Base-by-base conservation (phyloP, 92 coral and sea anemone genomes). In the Epizoanthus ramosus region DNA sequence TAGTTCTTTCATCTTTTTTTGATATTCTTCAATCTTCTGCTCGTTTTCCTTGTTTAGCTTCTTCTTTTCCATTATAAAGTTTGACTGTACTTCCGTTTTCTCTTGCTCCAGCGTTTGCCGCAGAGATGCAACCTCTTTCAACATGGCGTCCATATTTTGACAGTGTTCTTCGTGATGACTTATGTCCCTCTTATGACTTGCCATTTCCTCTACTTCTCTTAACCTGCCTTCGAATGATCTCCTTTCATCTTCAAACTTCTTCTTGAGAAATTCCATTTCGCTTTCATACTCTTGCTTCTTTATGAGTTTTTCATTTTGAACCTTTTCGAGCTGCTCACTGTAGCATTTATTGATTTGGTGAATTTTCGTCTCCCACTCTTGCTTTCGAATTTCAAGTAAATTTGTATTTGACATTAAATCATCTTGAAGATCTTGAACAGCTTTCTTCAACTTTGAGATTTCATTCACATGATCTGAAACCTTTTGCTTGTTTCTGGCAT, bases 281-380 rank as follows among this genome's bases (percentile, higher is more conserved):
- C 24, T 53, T 56, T 74, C 79, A 31, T 53, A 56, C 18, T 63
- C 2, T 31, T 16, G 25, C 12, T 35, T 74, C 17, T 1, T 56
- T 14, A 39, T 23, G 5, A 15, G 64, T 0, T 53, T 74, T 54
- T 74, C 59, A 17, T 74, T 39, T 18, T 74, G 64, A 74, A 21
- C 16, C 9, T 74, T 61, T 53, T 74, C 47, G 8, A 74, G 22
- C 31, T 25, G 79, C 57, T 53, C 56, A 53, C 45, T 24, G 43
- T 3, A 37, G 6, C 43, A 37, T 37, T 37, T 37, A 37, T 3
- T 37, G 14, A 68, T 75, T 43, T 75, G 68, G 57, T 75, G 57
- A 19, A 75, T 57, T 10, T 58, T 53, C n/a, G 35, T 60, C 12
- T 75, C 81, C 81, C 81, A 75, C 59, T 75, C 81, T 24, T 75